Evolutionary conservation across 2,888 invertebrate species (phyloP).

Genomic region (Metopia argyrocephala): DNA sequence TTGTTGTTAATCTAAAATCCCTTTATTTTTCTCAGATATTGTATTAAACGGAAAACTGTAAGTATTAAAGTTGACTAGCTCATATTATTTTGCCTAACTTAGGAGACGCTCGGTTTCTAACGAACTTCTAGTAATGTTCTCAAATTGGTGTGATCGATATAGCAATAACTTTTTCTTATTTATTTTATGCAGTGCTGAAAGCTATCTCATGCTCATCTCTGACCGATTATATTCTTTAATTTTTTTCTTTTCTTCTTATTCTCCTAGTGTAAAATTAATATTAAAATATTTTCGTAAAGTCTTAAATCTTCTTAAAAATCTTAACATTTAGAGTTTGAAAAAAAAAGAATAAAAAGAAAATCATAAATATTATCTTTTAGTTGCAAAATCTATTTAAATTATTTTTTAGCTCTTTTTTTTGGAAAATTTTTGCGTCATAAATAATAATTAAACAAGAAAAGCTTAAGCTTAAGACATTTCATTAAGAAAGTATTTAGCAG

Average conservation of each 20-base stretch:
- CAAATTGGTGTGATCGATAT: no score
- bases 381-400: constrained; percentile 28
- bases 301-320: constrained; percentile 18
- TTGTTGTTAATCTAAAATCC: no score
- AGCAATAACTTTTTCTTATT: constrained; percentile 8
- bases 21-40: no score
- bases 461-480: constrained; percentile 65
- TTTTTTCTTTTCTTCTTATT: neutral
- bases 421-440: constrained; percentile 56
- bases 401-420: neutral
- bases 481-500: constrained; percentile 56
- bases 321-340: constrained; percentile 6
- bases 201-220: no score
- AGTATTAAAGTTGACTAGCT: no score
- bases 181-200: constrained; percentile 17
- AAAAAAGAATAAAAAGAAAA: neutral
- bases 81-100: no score
- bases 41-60: no score
- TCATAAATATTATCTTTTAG: constrained; percentile 32
- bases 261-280: neutral
- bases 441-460: constrained; percentile 64
- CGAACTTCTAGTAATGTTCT: no score
- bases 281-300: constrained; percentile 17
- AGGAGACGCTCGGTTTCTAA: no score
- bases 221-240: constrained; percentile 51